Conservation (phyloP, 2,888 invertebrate genomes). For the Sesia bembeciformis region DNA sequence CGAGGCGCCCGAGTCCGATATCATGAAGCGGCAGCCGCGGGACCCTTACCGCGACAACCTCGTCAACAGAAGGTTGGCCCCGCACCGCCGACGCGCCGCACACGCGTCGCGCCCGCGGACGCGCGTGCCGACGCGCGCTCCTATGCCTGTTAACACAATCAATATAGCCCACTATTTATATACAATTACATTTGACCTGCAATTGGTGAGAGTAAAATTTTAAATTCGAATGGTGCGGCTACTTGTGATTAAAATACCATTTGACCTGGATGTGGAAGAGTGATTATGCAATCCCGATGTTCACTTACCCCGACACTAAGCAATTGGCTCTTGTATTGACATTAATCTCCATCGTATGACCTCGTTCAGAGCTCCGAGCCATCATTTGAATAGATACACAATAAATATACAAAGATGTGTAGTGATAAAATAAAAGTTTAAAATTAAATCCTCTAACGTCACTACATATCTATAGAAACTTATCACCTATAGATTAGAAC, state of each 20-base stretch:
- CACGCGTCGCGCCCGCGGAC: conserved; percentile 7
- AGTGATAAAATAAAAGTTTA: background rate
- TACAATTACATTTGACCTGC: conserved; percentile 3
- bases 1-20: conserved; percentile 99
- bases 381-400: conserved; percentile 19
- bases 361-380: background rate
- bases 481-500: conserved; percentile 41
- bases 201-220: background rate
- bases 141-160: conserved; percentile 59
- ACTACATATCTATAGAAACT: conserved; percentile 19
- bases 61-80: conserved; percentile 96
- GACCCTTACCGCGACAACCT: conserved; percentile 98
- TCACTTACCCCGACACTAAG: conserved; percentile 21
- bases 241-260: conserved; percentile 49
- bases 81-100: conserved; percentile 24
- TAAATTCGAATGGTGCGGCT: conserved; percentile 46
- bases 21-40: conserved; percentile 98
- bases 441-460: background rate
- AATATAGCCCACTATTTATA: conserved; percentile 44
- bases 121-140: conserved; percentile 50
- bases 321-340: conserved; percentile 18
- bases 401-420: conserved; percentile 24
- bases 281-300: conserved; percentile 30
- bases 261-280: conserved; percentile 69
- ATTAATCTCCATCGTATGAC: background rate